These are phyloP conservation scores for Lottia scabra DNA, from an alignment of 2,888 invertebrate species.

Conservation along the genomic window DNA sequence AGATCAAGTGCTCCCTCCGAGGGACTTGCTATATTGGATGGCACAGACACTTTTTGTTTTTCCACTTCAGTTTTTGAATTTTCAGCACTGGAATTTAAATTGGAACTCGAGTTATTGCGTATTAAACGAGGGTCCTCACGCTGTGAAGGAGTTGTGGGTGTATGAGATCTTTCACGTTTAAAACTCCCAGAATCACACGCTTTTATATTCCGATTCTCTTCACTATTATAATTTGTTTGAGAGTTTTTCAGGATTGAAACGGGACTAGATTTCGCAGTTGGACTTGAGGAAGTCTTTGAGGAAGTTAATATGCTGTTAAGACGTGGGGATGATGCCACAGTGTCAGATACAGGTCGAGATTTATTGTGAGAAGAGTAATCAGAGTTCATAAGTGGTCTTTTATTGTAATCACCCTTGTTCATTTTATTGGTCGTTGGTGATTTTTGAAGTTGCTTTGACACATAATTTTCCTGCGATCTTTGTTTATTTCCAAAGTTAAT, in stretches of 20 bases:
- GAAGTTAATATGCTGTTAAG: background rate
- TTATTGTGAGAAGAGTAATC: background rate
- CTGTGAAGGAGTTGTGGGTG: background rate
- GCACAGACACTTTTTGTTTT: background rate
- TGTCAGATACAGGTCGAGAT: background rate
- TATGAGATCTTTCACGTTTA: conserved; percentile 1
- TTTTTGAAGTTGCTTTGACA: conserved; percentile 4
- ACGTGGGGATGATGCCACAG: background rate
- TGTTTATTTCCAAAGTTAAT: background rate
- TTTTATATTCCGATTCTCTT: background rate
- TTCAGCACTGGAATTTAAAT: background rate
- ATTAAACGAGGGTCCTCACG: background rate
- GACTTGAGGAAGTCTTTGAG: background rate
- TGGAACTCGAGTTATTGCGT: background rate
- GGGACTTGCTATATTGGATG: background rate
- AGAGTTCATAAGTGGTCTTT: background rate
- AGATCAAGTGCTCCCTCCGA: background rate
- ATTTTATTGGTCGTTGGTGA: conserved; percentile 13
- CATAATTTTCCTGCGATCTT: conserved; percentile 1
- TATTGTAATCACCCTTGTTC: conserved; percentile 8
- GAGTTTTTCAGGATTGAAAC: background rate
- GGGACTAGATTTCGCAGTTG: background rate
- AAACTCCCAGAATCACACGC: background rate
- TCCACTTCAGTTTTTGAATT: background rate
- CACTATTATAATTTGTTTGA: background rate